A percentile compares a stretch with the other conserved stretches of the same genome.
Conservation (phyloP, 2,113 vertebrate species). For the Psittacara wagleri region DNA sequence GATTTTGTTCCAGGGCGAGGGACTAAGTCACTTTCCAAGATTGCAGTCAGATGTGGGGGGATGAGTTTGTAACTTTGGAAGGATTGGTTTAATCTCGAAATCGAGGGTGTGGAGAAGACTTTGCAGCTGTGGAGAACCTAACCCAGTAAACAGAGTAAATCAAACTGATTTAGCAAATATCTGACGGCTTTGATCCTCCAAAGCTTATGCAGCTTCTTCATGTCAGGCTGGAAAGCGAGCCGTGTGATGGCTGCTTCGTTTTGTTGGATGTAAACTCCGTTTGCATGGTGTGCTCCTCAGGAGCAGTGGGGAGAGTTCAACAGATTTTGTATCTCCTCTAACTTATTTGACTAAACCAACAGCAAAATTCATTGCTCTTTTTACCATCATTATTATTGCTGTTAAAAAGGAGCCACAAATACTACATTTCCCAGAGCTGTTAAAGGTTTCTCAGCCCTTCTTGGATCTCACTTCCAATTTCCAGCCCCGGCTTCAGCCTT, state of each 20-base stretch:
- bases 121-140: neutral
- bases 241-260: neutral
- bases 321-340: neutral
- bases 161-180: neutral
- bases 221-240: neutral
- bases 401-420: neutral
- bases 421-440: neutral
- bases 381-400: neutral
- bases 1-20: neutral
- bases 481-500: neutral
- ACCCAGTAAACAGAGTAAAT: neutral
- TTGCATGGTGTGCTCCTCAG: neutral
- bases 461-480: neutral
- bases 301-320: neutral
- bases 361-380: neutral
- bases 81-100: neutral
- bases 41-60: neutral
- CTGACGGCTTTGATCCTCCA: neutral
- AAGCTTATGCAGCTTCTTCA: neutral
- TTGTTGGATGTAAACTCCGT: neutral
- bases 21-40: neutral
- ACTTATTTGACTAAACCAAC: neutral
- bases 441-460: neutral
- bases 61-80: neutral
- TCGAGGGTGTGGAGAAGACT: neutral